Conservation (phyloP, 2,888 invertebrate genomes). For the Ligdia adustata region DNA sequence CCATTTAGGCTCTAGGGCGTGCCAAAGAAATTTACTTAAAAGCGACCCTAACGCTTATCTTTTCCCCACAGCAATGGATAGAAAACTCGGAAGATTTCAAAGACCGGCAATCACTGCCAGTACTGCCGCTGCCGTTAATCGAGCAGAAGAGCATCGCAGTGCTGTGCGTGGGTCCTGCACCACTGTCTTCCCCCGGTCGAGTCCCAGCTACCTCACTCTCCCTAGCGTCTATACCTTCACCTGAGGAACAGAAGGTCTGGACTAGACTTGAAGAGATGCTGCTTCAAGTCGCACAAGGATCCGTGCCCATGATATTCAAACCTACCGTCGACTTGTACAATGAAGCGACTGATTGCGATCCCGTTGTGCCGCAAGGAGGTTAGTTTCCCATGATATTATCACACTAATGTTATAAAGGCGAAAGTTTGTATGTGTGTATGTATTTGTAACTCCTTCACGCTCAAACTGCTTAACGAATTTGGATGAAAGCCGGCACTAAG, state of each 20-base stretch:
- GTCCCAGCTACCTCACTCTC: constrained; percentile 79
- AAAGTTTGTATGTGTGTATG: too few relatives aligned
- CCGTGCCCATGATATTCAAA: constrained; percentile 89
- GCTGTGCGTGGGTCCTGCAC: constrained; percentile 85
- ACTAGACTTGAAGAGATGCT: constrained; percentile 90
- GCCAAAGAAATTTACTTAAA: too few relatives aligned
- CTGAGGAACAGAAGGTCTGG: constrained; percentile 81
- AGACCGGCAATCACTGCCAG: constrained; percentile 70
- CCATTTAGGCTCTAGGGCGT: too few relatives aligned
- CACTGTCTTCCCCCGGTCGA: constrained; percentile 82
- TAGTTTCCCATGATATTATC: too few relatives aligned
- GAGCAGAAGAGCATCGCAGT: constrained; percentile 88
- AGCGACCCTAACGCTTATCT: too few relatives aligned
- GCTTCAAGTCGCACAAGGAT: constrained; percentile 87
- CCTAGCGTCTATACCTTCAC: constrained; percentile 53
- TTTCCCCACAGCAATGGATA: constrained; percentile 71
- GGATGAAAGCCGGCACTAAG: too few relatives aligned
- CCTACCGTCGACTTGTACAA: constrained; percentile 91
- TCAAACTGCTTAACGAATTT: too few relatives aligned
- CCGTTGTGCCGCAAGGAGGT: constrained; percentile 90
- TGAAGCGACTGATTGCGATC: constrained; percentile 86
- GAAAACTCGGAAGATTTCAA: constrained; percentile 66
- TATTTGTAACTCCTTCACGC: too few relatives aligned
- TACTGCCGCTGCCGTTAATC: constrained; percentile 90
- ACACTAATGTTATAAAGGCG: too few relatives aligned